These are phyloP conservation scores for Acrobasis repandana DNA, from an alignment of 2,888 invertebrate genomes.

Conservation along the genomic window DNA sequence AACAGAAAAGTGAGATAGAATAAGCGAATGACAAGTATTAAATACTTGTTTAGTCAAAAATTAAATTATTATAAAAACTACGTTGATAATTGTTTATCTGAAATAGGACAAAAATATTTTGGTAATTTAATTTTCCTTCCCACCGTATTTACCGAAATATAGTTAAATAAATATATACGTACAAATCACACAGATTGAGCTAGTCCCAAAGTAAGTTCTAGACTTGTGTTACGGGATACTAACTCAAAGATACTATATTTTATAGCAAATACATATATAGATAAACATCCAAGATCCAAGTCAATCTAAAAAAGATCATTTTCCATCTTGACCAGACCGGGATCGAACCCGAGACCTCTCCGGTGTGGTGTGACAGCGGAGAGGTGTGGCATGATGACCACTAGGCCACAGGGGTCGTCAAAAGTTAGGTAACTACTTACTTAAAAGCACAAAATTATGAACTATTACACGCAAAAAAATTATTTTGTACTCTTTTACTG, in stretches of 20 bases:
- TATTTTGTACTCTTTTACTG: slow-evolving; percentile 23
- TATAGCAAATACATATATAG: too few species aligned
- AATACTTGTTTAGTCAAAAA: slow-evolving; percentile 10
- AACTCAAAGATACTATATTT: too few species aligned
- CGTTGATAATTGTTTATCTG: neutral
- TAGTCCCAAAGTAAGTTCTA: too few species aligned
- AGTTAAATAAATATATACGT: neutral
- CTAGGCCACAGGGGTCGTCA: too few species aligned
- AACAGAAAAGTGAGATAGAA: slow-evolving; percentile 10
- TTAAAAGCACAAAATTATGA: slow-evolving; percentile 14
- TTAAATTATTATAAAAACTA: neutral
- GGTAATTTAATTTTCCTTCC: neutral
- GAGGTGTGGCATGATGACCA: too few species aligned
- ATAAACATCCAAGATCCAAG: too few species aligned
- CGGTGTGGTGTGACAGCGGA: too few species aligned
- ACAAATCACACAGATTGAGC: too few species aligned
- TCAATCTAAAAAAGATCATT: too few species aligned
- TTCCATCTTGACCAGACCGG: too few species aligned
- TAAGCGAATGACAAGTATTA: slow-evolving; percentile 4
- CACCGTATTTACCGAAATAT: neutral
- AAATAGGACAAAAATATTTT: neutral
- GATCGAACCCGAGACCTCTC: too few species aligned
- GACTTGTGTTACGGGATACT: too few species aligned
- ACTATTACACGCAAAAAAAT: slow-evolving; percentile 11
- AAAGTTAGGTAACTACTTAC: neutral